Evolutionary conservation across 2,797 vertebrate genomes (phyloP), one percentile per base, ranked within the genome.

Genomic region (Gila robusta): DNA sequence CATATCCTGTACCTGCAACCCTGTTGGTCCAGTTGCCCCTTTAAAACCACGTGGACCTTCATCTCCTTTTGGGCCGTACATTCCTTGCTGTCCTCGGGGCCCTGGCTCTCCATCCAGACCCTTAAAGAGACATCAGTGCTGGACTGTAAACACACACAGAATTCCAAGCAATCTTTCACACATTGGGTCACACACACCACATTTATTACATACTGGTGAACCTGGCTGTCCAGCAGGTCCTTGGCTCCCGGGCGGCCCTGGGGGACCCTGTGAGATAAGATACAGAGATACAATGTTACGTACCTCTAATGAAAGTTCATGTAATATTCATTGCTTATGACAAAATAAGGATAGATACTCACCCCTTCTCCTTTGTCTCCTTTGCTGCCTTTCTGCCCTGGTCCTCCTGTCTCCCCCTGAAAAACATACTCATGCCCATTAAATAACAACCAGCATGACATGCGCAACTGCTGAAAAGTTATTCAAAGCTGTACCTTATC

Each of bases 351-450:
- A 79, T 47, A 73, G 10, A 87, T 64, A 96, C 97, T 97, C 92
- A 98, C 98, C 82, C 72, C 28, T 64, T 99, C 97, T 78, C 98
- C 98, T 92, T 97, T 98, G 91, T 97, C 96, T 0, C 98, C 98
- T 95, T 97, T 98, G 93, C 96, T 96, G 86, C 98, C 97, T 87
- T 99, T 99, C 92, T 98, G 97, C 0, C 98, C 98, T 0, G 96
- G 94, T 66, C 94, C 93, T 47, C 98, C 98, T 64, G 94, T 93
- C 67, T 99, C 98, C 5, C 98, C 98, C 98, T 99, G 69, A 28
- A 81, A 89, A 86, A 82, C 12, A 83, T 1, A 87, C 26, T 73
- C 67, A 28, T 47, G 9, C 72, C 5, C 17, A 81, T 86, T n/a
- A 70, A 47, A 72, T 64, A 72, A 39, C 54, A 49, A 64, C n/a